Evolutionary conservation across 2,797 vertebrate species (phyloP).

Genomic region (Arremon aurantiirostris): DNA sequence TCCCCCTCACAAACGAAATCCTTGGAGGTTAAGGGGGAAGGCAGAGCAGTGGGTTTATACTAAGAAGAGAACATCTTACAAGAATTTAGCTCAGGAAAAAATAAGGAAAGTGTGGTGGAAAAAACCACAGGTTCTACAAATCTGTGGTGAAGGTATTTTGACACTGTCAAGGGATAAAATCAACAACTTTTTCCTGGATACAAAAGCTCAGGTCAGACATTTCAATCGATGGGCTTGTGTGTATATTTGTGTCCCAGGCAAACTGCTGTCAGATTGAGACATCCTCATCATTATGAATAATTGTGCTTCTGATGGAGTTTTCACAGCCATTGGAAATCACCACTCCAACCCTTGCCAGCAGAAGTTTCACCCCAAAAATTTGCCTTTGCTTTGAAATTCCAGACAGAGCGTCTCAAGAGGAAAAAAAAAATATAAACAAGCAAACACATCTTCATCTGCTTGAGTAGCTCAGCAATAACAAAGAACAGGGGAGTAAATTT

Average conservation of each 20-base stretch:
- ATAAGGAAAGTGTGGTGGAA: constrained; percentile 26
- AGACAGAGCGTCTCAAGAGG: background rate
- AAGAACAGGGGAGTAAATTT: background rate
- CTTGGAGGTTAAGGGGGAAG: constrained; percentile 45
- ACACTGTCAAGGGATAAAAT: background rate
- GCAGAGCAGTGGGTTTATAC: background rate
- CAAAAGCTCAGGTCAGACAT: background rate
- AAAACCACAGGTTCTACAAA: background rate
- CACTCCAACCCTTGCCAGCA: background rate
- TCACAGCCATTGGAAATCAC: background rate
- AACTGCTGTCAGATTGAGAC: background rate
- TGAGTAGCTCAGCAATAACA: background rate
- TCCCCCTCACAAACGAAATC: background rate
- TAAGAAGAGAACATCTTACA: background rate
- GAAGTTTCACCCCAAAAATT: background rate
- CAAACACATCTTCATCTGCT: background rate
- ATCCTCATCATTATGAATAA: background rate
- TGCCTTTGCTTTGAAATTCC: constrained; percentile 7
- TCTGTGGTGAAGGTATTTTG: background rate
- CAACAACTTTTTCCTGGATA: constrained; percentile 1
- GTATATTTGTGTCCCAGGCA: background rate
- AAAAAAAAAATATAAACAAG: background rate
- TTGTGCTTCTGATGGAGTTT: background rate
- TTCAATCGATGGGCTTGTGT: background rate
- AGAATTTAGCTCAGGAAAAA: constrained; percentile 46